Percentiles rank a stretch among this genome's conserved stretches.
These are phyloP conservation scores for Drosophila varians DNA, from an alignment of 1,140 invertebrate species.

Conservation along the genomic window DNA sequence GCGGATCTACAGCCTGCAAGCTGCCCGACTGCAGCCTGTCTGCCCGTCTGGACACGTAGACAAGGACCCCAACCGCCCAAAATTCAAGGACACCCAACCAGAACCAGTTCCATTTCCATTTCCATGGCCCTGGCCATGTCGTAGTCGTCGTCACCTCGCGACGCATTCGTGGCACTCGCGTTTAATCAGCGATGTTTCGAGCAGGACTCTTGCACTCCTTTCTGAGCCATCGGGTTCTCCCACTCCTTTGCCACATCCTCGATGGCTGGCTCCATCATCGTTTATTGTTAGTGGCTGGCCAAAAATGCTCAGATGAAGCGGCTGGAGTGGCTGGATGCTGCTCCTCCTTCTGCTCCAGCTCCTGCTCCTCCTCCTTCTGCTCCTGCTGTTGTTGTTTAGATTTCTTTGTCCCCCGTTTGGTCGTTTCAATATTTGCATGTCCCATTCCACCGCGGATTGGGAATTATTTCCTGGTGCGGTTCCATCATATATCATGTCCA, in stretches of 20 bases:
- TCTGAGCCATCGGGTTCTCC: conserved; percentile 1
- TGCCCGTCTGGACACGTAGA: conserved; percentile 73
- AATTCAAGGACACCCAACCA: neutral
- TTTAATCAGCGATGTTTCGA: conserved; percentile 52
- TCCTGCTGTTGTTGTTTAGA: conserved; percentile 71
- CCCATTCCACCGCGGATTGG: conserved; percentile 35
- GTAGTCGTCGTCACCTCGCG: conserved; percentile 74
- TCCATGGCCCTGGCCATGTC: conserved; percentile 42
- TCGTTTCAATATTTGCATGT: conserved; percentile 77
- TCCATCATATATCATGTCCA: conserved; percentile 80
- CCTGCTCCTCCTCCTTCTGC: neutral
- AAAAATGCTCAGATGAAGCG: conserved; percentile 36
- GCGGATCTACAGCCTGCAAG: conserved; percentile 57
- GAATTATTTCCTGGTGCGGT: conserved; percentile 75
- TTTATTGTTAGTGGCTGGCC: conserved; percentile 70
- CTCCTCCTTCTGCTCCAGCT: conserved; percentile 8
- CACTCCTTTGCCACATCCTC: neutral
- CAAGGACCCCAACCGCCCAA: conserved; percentile 3
- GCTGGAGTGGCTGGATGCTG: conserved; percentile 9
- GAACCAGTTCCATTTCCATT: neutral
- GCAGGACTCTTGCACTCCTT: conserved; percentile 30
- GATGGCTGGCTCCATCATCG: conserved; percentile 39
- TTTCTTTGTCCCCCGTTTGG: conserved; percentile 66
- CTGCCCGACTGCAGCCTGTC: conserved; percentile 27
- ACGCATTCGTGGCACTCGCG: conserved; percentile 69